Percentiles rank a stretch among this genome's conserved stretches.
Conservation (phyloP, 1,140 invertebrate genomes). For the Littorina saxatilis region DNA sequence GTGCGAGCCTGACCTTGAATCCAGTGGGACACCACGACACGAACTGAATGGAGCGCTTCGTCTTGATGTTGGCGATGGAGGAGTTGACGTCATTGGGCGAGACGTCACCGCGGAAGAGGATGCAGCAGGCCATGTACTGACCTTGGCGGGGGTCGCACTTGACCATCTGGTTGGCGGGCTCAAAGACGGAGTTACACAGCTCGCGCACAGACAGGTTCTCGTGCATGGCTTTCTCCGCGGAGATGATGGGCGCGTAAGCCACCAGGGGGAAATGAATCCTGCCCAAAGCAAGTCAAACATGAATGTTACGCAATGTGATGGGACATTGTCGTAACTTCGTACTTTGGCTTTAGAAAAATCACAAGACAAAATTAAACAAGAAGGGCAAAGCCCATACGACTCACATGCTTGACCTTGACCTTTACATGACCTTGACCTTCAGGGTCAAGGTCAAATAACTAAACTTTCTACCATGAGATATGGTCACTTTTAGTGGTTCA, state of each 20-base stretch:
- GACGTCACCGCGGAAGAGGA: conserved; percentile 68
- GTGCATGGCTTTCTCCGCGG: conserved; percentile 62
- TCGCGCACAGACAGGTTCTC: conserved; percentile 80
- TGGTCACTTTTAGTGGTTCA: too few species aligned
- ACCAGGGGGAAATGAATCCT: conserved; percentile 68
- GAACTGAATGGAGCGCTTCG: conserved; percentile 82
- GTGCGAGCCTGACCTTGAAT: conserved; percentile 60
- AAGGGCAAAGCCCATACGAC: too few species aligned
- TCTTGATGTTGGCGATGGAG: conserved; percentile 88
- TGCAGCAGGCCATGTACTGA: conserved; percentile 82
- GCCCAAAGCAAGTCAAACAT: conserved; percentile 8
- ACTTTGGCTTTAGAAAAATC: too few species aligned
- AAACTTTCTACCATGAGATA: too few species aligned
- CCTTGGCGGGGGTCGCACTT: conserved; percentile 92
- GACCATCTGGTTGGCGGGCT: conserved; percentile 84
- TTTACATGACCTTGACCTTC: too few species aligned
- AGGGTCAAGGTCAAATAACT: too few species aligned
- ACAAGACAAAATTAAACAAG: too few species aligned
- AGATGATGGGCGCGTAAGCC: conserved; percentile 61
- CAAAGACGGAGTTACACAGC: conserved; percentile 75
- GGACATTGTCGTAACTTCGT: too few species aligned
- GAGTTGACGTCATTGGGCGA: conserved; percentile 89
- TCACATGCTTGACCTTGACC: too few species aligned
- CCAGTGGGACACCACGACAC: conserved; percentile 85
- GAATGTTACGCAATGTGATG: too few species aligned